Evolutionary conservation across 2,888 invertebrate genomes (phyloP).

Genomic region (Notodonta ziczac): DNA sequence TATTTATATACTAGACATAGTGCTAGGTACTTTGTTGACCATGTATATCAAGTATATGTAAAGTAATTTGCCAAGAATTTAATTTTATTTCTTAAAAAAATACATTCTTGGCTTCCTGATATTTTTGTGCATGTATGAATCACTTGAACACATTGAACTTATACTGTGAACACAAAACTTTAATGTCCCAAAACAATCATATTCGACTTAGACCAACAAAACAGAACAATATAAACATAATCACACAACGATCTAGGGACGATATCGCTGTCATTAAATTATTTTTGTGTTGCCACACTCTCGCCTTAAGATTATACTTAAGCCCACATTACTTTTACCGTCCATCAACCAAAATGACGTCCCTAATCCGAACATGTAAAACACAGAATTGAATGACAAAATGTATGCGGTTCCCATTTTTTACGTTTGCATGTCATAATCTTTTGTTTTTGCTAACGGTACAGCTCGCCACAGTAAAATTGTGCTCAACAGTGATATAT

Average conservation of each 20-base stretch:
- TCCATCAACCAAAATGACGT: conserved; percentile 6
- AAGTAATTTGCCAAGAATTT: no score
- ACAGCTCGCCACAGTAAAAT: conserved; percentile 37
- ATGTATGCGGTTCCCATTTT: conserved; percentile 11
- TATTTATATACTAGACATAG: no score
- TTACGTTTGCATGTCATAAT: conserved; percentile 22
- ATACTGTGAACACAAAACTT: conserved; percentile 8
- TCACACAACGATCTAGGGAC: conserved; percentile 44
- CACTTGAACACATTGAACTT: no score
- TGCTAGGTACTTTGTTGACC: no score
- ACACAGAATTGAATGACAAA: conserved; percentile 19
- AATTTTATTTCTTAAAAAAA: no score
- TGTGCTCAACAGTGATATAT: conserved; percentile 37
- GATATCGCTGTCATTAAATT: conserved; percentile 59
- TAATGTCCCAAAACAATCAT: conserved; percentile 46
- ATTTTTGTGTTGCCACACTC: conserved; percentile 53
- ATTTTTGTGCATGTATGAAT: no score
- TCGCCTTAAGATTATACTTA: conserved; percentile 35
- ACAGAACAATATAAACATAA: conserved; percentile 44
- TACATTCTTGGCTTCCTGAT: no score
- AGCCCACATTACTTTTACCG: conserved; percentile 17
- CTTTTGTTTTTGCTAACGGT: conserved; percentile 58
- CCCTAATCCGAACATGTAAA: conserved; percentile 16
- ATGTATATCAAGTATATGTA: no score
- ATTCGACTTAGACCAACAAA: conserved; percentile 38